Conservation (phyloP, 2,888 invertebrate species). For the Apamea crenata region DNA sequence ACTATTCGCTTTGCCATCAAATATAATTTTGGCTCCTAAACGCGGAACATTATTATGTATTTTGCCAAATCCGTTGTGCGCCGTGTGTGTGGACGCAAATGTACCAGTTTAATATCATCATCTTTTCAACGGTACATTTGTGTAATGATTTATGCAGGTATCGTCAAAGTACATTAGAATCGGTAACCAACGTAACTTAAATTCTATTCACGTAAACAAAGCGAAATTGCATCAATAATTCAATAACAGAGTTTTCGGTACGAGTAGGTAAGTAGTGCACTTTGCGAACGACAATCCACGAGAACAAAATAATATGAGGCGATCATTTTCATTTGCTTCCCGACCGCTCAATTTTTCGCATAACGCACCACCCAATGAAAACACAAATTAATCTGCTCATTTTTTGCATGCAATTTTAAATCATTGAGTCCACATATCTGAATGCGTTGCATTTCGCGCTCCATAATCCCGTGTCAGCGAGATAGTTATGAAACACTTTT, state of each 20-base stretch:
- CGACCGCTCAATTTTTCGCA: slow-evolving; percentile 89
- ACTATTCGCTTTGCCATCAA: slow-evolving; percentile 86
- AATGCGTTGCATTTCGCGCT: slow-evolving; percentile 81
- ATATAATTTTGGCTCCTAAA: slow-evolving; percentile 89
- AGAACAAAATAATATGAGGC: slow-evolving; percentile 83
- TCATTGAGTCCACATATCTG: slow-evolving; percentile 87
- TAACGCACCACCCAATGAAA: slow-evolving; percentile 89
- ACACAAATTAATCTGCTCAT: slow-evolving; percentile 90
- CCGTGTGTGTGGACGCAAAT: slow-evolving; percentile 61
- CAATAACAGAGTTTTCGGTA: slow-evolving; percentile 59
- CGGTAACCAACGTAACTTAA: slow-evolving; percentile 47
- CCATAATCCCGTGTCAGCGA: slow-evolving; percentile 85
- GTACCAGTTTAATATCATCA: slow-evolving; percentile 63
- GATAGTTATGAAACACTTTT: slow-evolving; percentile 87
- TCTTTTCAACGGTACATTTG: slow-evolving; percentile 63
- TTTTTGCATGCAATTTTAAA: slow-evolving; percentile 90
- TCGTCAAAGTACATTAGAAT: slow-evolving; percentile 57
- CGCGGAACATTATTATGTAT: slow-evolving; percentile 83
- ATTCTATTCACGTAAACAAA: slow-evolving; percentile 65
- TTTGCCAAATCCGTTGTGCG: slow-evolving; percentile 76
- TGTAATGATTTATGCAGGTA: slow-evolving; percentile 68
- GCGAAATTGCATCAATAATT: slow-evolving; percentile 61
- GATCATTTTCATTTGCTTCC: slow-evolving; percentile 88
- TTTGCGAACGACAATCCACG: slow-evolving; percentile 81
- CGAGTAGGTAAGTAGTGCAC: slow-evolving; percentile 70